These are phyloP conservation scores for Microtus richardsoni DNA, from an alignment of 2,113 vertebrate genomes.

Conservation along the genomic window DNA sequence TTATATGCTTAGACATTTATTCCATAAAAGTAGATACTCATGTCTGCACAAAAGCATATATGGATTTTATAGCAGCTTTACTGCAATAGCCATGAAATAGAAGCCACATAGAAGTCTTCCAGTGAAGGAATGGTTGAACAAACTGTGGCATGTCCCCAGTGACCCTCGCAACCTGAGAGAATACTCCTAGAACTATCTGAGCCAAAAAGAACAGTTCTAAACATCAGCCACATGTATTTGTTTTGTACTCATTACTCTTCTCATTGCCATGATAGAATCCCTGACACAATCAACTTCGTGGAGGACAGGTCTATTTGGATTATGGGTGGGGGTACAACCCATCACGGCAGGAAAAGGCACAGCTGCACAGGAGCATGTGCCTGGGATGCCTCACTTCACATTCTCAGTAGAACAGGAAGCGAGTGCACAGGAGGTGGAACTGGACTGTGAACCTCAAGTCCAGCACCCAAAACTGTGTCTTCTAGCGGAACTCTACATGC, in stretches of 20 bases:
- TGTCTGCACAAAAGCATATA: background rate
- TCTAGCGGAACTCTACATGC: background rate
- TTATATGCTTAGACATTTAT: background rate
- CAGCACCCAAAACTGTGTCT: background rate
- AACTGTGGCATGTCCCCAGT: background rate
- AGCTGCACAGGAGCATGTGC: background rate
- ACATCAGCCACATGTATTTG: background rate
- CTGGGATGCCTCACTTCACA: background rate
- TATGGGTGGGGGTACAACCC: background rate
- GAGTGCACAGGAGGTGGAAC: background rate
- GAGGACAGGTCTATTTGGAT: background rate
- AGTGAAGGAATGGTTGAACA: background rate
- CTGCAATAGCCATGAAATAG: background rate
- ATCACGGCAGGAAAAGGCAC: background rate
- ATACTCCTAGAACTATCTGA: background rate
- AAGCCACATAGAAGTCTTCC: background rate
- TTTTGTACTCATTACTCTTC: background rate
- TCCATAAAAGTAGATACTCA: background rate
- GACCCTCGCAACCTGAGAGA: background rate
- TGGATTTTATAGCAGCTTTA: background rate
- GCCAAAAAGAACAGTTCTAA: background rate
- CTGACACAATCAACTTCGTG: background rate
- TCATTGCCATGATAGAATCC: background rate
- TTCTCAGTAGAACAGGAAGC: background rate
- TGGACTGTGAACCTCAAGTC: background rate